These are phyloP conservation scores for Malurus elegans DNA, from an alignment of 2,113 vertebrate genomes.

Conservation along the genomic window DNA sequence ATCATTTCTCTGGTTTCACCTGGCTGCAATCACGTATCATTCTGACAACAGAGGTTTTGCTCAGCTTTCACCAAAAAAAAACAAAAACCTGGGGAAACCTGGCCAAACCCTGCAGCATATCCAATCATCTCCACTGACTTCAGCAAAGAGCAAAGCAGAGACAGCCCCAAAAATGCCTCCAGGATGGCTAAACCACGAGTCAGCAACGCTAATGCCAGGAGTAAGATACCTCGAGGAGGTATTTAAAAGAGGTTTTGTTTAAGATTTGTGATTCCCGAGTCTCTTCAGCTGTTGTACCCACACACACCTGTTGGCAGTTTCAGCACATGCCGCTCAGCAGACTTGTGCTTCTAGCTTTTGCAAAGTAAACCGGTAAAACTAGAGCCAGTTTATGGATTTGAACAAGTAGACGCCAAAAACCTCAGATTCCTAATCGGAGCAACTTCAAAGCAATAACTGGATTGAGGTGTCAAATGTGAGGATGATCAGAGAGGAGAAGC, in stretches of 20 bases:
- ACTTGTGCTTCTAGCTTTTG: background rate
- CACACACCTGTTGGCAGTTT: background rate
- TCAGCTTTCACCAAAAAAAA: background rate
- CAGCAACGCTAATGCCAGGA: fast-evolving
- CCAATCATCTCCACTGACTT: background rate
- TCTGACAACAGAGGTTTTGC: background rate
- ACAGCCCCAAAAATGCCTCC: background rate
- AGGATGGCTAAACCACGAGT: background rate
- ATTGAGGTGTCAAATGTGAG: background rate
- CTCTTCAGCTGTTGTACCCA: background rate
- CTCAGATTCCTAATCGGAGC: background rate
- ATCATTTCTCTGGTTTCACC: fast-evolving
- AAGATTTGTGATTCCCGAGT: background rate
- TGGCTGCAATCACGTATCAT: background rate
- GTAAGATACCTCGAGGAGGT: fast-evolving
- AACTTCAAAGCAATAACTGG: background rate
- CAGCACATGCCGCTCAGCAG: fast-evolving
- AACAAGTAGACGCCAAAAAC: background rate
- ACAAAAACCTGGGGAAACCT: background rate
- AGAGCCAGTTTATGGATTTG: background rate
- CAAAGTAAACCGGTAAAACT: background rate
- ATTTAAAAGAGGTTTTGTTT: background rate
- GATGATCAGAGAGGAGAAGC: background rate
- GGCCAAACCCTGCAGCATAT: background rate
- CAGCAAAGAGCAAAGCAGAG: background rate